Conservation (phyloP, 2,797 vertebrate species). For the Sphaeramia orbicularis region DNA sequence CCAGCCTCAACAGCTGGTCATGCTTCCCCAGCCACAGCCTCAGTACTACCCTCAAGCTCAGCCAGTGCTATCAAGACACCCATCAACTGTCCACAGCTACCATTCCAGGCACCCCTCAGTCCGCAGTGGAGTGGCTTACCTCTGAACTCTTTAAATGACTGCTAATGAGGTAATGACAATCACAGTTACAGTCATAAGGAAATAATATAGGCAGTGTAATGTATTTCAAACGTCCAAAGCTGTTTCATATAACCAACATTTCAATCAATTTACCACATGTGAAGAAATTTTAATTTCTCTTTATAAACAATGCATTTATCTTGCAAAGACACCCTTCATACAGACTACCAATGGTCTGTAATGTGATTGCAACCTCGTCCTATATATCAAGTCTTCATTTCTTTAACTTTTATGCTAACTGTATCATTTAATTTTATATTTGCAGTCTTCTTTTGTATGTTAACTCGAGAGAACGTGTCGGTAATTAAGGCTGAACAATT, state of each 20-base stretch:
- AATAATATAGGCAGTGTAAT: not conserved
- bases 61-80: conserved; percentile 73
- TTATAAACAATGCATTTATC: no score
- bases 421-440: conserved; percentile 18
- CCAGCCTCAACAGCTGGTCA: conserved; percentile 74
- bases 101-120: conserved; percentile 77
- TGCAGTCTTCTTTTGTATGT: conserved; percentile 5
- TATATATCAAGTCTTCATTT: not conserved
- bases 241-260: conserved; percentile 36
- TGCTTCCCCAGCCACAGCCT: conserved; percentile 63
- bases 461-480: not conserved
- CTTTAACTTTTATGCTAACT: not conserved
- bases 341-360: no score
- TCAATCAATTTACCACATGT: conserved; percentile 10
- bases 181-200: conserved; percentile 9
- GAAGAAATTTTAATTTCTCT: not conserved
- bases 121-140: conserved; percentile 81
- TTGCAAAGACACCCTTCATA: no score
- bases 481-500: no score
- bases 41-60: conserved; percentile 61
- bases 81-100: conserved; percentile 74
- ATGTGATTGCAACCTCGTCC: not conserved
- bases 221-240: conserved; percentile 35
- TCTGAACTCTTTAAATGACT: conserved; percentile 65
- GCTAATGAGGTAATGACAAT: conserved; percentile 20